Percentiles rank a stretch among this genome's conserved stretches.
These are phyloP conservation scores for Lanius ludovicianus DNA, from an alignment of 2,113 vertebrate genomes.

Conservation along the genomic window DNA sequence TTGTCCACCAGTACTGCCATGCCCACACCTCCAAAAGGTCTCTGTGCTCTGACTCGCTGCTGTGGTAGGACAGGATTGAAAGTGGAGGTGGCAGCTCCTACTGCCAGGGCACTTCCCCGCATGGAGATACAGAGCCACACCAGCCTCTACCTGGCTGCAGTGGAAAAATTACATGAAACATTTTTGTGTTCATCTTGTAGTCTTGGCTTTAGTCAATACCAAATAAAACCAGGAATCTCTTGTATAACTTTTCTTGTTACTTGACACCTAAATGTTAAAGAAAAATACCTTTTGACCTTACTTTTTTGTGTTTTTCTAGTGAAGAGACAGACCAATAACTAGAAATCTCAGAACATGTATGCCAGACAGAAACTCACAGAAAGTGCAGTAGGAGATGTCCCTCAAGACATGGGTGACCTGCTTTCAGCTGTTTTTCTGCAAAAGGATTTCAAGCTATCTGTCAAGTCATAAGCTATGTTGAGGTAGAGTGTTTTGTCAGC, in stretches of 20 bases:
- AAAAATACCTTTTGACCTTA: not conserved
- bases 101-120: not conserved
- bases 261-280: not conserved
- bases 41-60: not conserved
- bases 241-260: not conserved
- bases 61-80: fast-evolving
- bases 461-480: not conserved
- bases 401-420: not conserved
- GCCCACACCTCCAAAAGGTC: not conserved
- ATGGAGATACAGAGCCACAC: not conserved
- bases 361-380: not conserved
- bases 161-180: not conserved
- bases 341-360: not conserved
- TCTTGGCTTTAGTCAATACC: not conserved
- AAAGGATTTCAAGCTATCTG: not conserved
- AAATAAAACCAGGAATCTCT: not conserved
- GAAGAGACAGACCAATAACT: not conserved
- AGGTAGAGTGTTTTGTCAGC: not conserved
- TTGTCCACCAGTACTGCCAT: not conserved
- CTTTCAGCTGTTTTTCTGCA: not conserved
- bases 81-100: not conserved
- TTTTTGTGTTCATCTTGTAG: not conserved
- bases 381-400: not conserved
- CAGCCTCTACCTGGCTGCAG: not conserved
- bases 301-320: not conserved